Conservation (phyloP, 2,113 vertebrate genomes). For the Gulo gulo region DNA sequence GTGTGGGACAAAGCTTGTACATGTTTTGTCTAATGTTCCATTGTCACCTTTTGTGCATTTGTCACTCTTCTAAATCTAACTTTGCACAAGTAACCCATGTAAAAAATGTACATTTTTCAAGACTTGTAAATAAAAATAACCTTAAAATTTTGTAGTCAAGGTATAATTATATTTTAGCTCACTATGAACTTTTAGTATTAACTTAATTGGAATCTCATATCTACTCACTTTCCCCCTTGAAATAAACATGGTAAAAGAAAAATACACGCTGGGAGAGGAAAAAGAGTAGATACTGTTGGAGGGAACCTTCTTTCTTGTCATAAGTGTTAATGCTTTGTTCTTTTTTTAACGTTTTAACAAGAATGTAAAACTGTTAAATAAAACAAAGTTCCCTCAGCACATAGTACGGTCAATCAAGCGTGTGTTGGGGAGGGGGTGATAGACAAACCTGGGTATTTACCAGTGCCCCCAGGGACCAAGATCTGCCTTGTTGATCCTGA, state of each 20-base stretch:
- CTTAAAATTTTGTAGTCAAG: conserved; percentile 83
- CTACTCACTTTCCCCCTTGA: background rate
- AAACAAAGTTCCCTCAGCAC: conserved; percentile 23
- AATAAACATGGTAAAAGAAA: background rate
- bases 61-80: conserved; percentile 85
- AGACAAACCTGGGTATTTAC: background rate
- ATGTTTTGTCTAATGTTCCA: conserved; percentile 81
- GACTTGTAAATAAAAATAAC: conserved; percentile 98
- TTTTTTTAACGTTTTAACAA: background rate
- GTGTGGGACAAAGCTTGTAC: conserved; percentile 78
- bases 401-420: background rate
- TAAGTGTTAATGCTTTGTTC: background rate
- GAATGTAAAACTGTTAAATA: background rate
- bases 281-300: background rate
- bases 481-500: background rate
- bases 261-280: background rate
- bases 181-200: conserved; percentile 37
- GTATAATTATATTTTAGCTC: conserved; percentile 56
- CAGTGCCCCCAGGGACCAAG: background rate
- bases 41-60: conserved; percentile 83
- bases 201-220: background rate
- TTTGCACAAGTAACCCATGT: conserved; percentile 98
- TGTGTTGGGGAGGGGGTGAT: background rate
- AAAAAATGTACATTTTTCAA: conserved; percentile 99
- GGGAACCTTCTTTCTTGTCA: background rate